Base-by-base conservation (phyloP, 2,113 vertebrate genomes). In the Sciurus niger region DNA sequence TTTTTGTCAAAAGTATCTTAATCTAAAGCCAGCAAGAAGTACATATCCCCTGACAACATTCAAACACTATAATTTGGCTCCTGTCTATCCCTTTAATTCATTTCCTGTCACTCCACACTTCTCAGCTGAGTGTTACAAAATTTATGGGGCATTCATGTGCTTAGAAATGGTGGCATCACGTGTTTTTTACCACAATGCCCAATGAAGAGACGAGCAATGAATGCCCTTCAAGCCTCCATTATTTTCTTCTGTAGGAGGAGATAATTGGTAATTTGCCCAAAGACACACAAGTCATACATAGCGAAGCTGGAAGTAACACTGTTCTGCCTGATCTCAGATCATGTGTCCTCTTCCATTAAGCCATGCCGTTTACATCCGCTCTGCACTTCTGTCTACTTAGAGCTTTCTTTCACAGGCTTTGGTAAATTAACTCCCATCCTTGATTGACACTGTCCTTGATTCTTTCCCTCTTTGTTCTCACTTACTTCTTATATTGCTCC, bases 221-320 rank as follows among this genome's bases (percentile, higher is more conserved):
- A n/a, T n/a, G n/a, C 8, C 83, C 96, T 96, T 93, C 25, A 51
- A 84, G 51, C 1, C 43, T 94, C 86, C 0, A 1, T 74, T 43
- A 53, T 89, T 93, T 51, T 93, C 68, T 74, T 85, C 74, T 77
- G 73, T 80, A 88, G 18, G 82, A 58, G 34, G 74, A 48, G 2
- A 25, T 14, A 30, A 30, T 82, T 68, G 83, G 32, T 72, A n/a
- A 43, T 30, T 30, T 40, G 16, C 24, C 11, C 74, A 73, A 72
- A 92, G 16, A 84, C 30, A 30, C 20, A 32, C 4, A 4, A 5
- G 12, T 87, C 18, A 9, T 32, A 5, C 7, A 24, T 18, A 46
- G 22, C 28, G 46, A 84, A n/a, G 24, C 0, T 11, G 4, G 60
- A 51, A 30, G 34, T 24, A 32, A 80, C 13, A 1, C 8, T 7